These are phyloP conservation scores for Ectobius pallidus DNA, from an alignment of 2,888 invertebrate genomes.

Conservation along the genomic window DNA sequence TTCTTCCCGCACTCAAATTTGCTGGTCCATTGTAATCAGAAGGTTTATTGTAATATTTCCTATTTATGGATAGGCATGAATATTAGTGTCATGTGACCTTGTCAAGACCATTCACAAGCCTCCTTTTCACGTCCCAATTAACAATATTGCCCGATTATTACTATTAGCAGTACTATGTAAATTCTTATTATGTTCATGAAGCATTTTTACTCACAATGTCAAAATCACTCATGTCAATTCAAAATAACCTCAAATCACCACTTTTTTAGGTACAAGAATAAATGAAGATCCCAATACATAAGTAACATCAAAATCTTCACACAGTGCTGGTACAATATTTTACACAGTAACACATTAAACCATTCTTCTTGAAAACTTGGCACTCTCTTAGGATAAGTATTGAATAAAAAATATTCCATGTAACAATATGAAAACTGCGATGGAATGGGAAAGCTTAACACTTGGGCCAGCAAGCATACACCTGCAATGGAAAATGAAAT, in stretches of 20 bases:
- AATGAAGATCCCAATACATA: neutral
- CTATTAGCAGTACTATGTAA: too few relatives aligned
- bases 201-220: neutral
- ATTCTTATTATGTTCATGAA: neutral
- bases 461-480: neutral
- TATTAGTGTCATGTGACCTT: too few relatives aligned
- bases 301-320: neutral
- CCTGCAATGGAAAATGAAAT: neutral
- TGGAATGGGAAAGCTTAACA: conserved; percentile 3
- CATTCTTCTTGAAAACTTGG: neutral
- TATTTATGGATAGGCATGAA: too few relatives aligned
- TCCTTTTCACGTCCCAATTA: too few relatives aligned
- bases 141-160: too few relatives aligned
- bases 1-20: too few relatives aligned
- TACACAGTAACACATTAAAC: neutral
- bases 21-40: too few relatives aligned
- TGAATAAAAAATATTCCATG: conserved; percentile 19
- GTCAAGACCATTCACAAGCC: too few relatives aligned
- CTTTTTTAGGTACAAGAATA: neutral
- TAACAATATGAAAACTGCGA: conserved; percentile 14
- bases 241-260: neutral
- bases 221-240: neutral
- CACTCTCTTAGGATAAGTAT: neutral
- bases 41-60: too few relatives aligned
- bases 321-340: too few relatives aligned